These are phyloP conservation scores for Gymnoscopelus braueri DNA, from an alignment of 2,797 vertebrate genomes.

Conservation along the genomic window DNA sequence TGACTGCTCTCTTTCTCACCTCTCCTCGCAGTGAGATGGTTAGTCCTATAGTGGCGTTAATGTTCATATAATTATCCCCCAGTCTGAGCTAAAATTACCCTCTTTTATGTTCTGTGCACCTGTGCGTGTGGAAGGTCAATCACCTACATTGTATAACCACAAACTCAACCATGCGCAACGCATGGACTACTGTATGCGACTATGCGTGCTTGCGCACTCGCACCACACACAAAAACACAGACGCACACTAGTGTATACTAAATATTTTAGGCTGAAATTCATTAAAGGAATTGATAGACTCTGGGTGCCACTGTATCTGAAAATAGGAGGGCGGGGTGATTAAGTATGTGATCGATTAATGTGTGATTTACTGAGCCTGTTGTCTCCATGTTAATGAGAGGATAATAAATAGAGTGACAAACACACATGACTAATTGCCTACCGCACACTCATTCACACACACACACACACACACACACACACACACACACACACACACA, in stretches of 20 bases:
- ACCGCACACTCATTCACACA: background rate
- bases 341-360: conserved; percentile 65
- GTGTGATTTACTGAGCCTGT: conserved; percentile 64
- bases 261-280: conserved; percentile 7
- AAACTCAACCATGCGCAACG: too few relatives aligned
- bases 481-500: background rate
- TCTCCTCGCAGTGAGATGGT: too few relatives aligned
- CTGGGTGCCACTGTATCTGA: conserved; percentile 23
- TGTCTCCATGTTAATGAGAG: conserved; percentile 73
- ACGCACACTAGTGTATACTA: background rate
- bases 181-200: too few relatives aligned
- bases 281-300: conserved; percentile 35
- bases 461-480: conserved; percentile 1
- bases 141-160: too few relatives aligned
- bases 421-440: conserved; percentile 4
- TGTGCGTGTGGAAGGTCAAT: too few relatives aligned
- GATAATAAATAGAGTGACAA: conserved; percentile 64
- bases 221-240: background rate
- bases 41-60: too few relatives aligned
- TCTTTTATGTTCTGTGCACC: too few relatives aligned
- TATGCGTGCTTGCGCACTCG: too few relatives aligned
- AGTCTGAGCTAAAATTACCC: too few relatives aligned
- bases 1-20: too few relatives aligned
- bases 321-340: conserved; percentile 40
- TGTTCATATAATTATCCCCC: too few relatives aligned